Base-by-base conservation (phyloP, 2,797 vertebrate genomes). In the Manis crassicaudata region DNA sequence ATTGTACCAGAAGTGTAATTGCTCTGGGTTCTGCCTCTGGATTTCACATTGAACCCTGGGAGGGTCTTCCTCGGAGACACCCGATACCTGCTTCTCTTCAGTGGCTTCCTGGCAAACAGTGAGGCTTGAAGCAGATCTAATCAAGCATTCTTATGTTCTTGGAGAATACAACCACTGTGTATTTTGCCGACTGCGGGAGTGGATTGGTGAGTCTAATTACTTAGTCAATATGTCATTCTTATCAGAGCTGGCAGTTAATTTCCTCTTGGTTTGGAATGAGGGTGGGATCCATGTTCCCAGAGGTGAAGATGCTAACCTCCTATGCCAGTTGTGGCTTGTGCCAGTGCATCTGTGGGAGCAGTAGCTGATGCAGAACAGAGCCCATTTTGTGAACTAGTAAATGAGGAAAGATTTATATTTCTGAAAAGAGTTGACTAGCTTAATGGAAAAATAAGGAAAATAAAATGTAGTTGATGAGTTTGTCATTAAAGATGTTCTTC, bases 1-100 rank as follows among this genome's bases (percentile, higher is more conserved):
- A 96, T 98, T 97, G 97, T 97, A 97, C 96, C 96, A 92, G 43
- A 92, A 97, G 97, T 88, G 95, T 97, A 97, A 98, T 98, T 97
- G 98, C 98, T 93, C 50, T 1, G 37, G 91, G 91, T 96, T 98
- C 96, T 98, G 97, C 97, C 96, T 95, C 10, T 52, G 1, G 13
- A 90, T 97, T 96, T 97, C 82, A 84, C 96, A 96, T 40, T 86
- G 95, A 96, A n/a, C 73, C 94, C 87, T 52, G 65, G 65, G 82
- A 72, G 94, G 40, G 67, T 98, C 94, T 82, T 98, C 79, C 94
- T 95, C 43, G 0, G 21, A 97, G 97, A 98, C 86, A 97, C 35
- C 54, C 0, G 63, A 98, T 97, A 97, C 84, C 94, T 93, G 83
- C 68, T 90, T 97, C 96, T 94, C 90, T 97, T 95, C 85, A 0